Percentiles rank a stretch among this genome's conserved stretches.
phyloP scores from a whole-genome alignment of 2,888 invertebrate genomes.

The Malachius bipustulatus region DNA sequence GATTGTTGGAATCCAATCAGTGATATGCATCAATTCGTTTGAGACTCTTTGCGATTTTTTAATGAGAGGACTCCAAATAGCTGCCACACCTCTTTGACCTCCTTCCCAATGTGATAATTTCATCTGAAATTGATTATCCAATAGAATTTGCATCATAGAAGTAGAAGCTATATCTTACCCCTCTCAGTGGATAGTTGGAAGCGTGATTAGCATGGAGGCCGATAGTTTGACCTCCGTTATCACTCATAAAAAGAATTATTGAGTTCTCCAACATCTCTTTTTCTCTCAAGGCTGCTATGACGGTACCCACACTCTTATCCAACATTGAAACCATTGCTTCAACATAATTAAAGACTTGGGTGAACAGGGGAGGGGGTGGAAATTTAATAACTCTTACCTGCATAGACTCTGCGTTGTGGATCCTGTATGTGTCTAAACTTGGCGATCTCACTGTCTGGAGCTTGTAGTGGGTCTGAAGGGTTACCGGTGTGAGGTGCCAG shows the following conservation, averaged over 20 bases:
- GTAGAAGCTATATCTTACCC: constrained; percentile 42
- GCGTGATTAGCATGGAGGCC: constrained; percentile 64
- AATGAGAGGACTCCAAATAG: constrained; percentile 53
- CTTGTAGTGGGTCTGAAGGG: constrained; percentile 51
- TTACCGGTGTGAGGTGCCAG: constrained; percentile 60
- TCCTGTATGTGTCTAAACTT: constrained; percentile 57
- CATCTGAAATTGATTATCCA: constrained; percentile 36
- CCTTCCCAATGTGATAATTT: constrained; percentile 64
- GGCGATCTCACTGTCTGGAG: constrained; percentile 56
- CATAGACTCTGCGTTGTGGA: constrained; percentile 52
- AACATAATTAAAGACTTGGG: constrained; percentile 22
- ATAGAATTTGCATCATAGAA: constrained; percentile 1
- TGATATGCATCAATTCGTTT: constrained; percentile 50
- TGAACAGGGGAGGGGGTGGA: background rate
- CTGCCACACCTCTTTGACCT: constrained; percentile 49
- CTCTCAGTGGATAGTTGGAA: constrained; percentile 69
- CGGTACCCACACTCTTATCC: constrained; percentile 75
- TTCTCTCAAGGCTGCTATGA: constrained; percentile 56
- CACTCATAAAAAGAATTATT: constrained; percentile 76
- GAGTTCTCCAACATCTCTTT: constrained; percentile 69
- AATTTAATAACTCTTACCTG: constrained; percentile 46
- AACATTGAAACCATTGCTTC: constrained; percentile 79
- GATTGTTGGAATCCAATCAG: constrained; percentile 61
- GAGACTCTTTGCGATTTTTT: constrained; percentile 44
- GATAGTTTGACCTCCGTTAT: constrained; percentile 75